These are phyloP conservation scores for Laodelphax striatellus DNA, from an alignment of 1,140 invertebrate genomes.

Conservation along the genomic window DNA sequence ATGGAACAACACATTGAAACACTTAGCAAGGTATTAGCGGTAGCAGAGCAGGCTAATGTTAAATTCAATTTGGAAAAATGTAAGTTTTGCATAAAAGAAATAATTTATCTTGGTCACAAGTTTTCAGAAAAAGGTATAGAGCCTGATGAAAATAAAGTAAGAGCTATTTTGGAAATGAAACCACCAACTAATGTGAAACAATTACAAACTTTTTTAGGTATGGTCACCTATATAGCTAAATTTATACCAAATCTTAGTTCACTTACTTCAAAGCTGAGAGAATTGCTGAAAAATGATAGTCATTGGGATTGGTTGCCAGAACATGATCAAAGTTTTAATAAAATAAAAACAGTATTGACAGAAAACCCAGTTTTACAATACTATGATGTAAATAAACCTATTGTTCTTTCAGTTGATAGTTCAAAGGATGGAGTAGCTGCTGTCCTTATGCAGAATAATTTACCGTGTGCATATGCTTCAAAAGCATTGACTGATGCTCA, in stretches of 20 bases:
- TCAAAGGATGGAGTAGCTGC: background rate
- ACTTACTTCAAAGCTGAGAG: background rate
- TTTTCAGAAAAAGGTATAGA: background rate
- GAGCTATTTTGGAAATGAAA: background rate
- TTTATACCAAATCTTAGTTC: background rate
- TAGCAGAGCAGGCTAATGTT: background rate
- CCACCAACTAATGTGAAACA: background rate
- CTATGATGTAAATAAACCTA: background rate
- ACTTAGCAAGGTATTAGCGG: background rate
- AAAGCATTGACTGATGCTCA: background rate
- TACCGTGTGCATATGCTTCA: background rate
- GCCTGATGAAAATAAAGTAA: slow-evolving; percentile 5
- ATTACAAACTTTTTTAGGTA: background rate
- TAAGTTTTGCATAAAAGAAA: slow-evolving; percentile 2
- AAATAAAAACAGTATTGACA: background rate
- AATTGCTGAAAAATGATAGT: background rate
- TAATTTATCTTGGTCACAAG: background rate
- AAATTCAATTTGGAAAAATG: slow-evolving; percentile 9
- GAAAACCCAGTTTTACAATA: background rate
- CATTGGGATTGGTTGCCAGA: background rate
- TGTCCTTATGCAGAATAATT: background rate
- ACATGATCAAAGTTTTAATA: background rate
- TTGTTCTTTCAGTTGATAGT: background rate
- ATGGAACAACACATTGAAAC: background rate
- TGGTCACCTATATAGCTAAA: background rate